phyloP scores from a whole-genome alignment of 2,888 invertebrate genomes.

The Diplolepis rosae region DNA sequence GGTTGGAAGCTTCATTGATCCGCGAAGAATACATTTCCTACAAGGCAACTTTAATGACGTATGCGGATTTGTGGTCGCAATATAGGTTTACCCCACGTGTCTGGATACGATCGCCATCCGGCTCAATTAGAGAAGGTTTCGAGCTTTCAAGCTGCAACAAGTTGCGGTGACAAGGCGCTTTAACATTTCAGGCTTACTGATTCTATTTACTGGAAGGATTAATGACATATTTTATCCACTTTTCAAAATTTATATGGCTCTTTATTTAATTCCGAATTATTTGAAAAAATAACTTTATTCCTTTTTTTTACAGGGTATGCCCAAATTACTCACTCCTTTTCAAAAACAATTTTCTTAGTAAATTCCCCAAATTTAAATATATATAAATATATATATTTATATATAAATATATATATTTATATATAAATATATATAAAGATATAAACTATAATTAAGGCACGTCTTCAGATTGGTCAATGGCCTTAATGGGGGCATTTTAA shows the following conservation, averaged over 20 bases:
- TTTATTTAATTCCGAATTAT: not conserved
- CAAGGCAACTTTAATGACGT: slow-evolving; percentile 54
- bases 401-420: too few relatives aligned
- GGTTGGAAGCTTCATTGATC: slow-evolving; percentile 57
- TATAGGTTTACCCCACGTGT: not conserved
- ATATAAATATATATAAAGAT: too few relatives aligned
- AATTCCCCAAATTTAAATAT: too few relatives aligned
- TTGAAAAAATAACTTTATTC: not conserved
- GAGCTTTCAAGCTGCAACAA: slow-evolving; percentile 9
- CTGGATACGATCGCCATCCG: not conserved
- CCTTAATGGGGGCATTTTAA: too few relatives aligned
- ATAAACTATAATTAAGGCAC: too few relatives aligned
- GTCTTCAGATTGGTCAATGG: too few relatives aligned
- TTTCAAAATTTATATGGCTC: not conserved
- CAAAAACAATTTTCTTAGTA: too few relatives aligned
- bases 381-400: too few relatives aligned
- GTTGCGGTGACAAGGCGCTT: slow-evolving; percentile 28
- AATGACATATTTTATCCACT: slow-evolving; percentile 9
- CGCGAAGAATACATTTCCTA: slow-evolving; percentile 50
- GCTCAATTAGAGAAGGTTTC: slow-evolving; percentile 23
- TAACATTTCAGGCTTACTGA: not conserved
- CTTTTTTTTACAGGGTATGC: too few relatives aligned
- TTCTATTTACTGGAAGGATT: not conserved
- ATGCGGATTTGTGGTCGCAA: slow-evolving; percentile 41
- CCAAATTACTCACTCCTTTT: too few relatives aligned